Evolutionary conservation across 2,888 invertebrate genomes (phyloP).

Genomic region (Gandaritis pyraliata): DNA sequence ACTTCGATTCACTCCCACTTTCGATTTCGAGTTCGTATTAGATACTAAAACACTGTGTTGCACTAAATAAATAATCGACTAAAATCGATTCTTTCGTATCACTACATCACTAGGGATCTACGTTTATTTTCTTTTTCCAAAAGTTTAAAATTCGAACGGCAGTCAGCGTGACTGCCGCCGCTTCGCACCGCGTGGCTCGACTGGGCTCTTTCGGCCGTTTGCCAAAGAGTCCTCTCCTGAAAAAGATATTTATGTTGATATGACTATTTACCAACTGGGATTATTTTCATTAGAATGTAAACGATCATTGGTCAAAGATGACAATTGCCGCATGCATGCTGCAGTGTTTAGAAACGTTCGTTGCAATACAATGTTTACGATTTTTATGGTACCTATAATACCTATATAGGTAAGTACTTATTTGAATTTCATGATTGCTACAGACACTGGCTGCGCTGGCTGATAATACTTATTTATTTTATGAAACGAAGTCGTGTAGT

Average conservation of each 20-base stretch:
- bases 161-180: slow-evolving; percentile 63
- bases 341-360: neutral
- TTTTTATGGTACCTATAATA: too few relatives aligned
- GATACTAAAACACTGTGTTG: slow-evolving; percentile 26
- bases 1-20: slow-evolving; percentile 48
- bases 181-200: slow-evolving; percentile 73
- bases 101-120: slow-evolving; percentile 41
- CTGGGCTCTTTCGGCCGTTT: slow-evolving; percentile 75
- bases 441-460: too few relatives aligned
- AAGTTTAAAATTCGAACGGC: slow-evolving; percentile 55
- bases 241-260: slow-evolving; percentile 79
- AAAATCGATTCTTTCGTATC: slow-evolving; percentile 24
- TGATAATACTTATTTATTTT: too few relatives aligned
- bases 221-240: slow-evolving; percentile 77
- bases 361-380: too few relatives aligned
- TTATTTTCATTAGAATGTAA: slow-evolving; percentile 15
- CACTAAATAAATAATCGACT: slow-evolving; percentile 39
- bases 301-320: slow-evolving; percentile 9
- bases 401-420: too few relatives aligned
- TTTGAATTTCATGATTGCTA: too few relatives aligned
- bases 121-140: slow-evolving; percentile 34
- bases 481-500: too few relatives aligned
- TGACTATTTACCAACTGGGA: slow-evolving; percentile 55
- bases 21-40: slow-evolving; percentile 46
- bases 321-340: neutral